phyloP scores from a whole-genome alignment of 2,797 vertebrate species.

The Diceros bicornis region DNA sequence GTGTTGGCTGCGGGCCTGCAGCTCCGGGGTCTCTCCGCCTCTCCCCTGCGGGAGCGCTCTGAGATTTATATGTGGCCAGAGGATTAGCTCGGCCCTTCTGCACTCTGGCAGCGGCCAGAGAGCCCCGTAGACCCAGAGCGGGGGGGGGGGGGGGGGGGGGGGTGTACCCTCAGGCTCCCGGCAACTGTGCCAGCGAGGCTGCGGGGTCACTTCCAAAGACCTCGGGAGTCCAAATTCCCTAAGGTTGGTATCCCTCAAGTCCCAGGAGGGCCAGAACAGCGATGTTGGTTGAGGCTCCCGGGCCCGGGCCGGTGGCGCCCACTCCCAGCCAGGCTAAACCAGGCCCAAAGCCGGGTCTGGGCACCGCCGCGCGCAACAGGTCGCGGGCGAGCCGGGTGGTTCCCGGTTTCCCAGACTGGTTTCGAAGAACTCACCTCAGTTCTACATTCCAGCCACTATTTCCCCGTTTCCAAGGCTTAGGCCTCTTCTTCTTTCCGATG shows the following conservation, averaged over 20 bases:
- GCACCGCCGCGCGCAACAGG: neutral
- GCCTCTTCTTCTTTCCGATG: neutral
- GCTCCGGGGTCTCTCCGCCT: neutral
- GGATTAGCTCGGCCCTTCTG: neutral
- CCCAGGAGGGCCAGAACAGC: neutral
- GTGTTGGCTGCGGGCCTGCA: neutral
- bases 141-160: accelerated
- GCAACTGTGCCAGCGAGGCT: neutral
- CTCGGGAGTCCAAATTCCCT: neutral
- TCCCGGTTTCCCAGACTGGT: neutral
- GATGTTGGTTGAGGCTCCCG: neutral
- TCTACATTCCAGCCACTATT: neutral
- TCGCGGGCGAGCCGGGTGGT: accelerated
- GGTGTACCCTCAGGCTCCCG: too few relatives aligned
- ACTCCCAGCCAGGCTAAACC: neutral
- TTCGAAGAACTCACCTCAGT: neutral
- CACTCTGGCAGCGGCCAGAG: neutral
- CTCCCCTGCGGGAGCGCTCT: accelerated
- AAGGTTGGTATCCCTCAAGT: neutral
- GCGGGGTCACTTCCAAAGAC: neutral
- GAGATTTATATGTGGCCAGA: neutral
- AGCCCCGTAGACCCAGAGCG: neutral
- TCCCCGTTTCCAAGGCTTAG: neutral
- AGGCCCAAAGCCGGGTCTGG: neutral
- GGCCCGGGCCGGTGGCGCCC: accelerated